These are phyloP conservation scores for Protonemura montana DNA, from an alignment of 2,888 invertebrate genomes.

Conservation along the genomic window DNA sequence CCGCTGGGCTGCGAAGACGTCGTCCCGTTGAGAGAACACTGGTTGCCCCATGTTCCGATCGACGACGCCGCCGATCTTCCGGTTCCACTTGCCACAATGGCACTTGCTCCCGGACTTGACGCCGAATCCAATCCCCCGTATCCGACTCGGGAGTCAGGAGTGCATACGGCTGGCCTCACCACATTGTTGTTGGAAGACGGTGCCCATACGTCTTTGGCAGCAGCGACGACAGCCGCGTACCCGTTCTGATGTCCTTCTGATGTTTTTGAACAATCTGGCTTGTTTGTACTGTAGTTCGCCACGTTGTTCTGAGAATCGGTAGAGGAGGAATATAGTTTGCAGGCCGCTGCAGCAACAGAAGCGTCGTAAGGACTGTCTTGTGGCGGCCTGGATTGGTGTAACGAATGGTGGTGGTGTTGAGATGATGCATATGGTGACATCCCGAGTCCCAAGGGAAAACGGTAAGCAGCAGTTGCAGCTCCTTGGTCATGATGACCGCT, in stretches of 20 bases:
- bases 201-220: slow-evolving; percentile 68
- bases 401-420: slow-evolving; percentile 64
- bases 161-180: slow-evolving; percentile 87
- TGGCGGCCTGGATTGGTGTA: slow-evolving; percentile 79
- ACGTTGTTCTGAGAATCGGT: slow-evolving; percentile 65
- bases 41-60: slow-evolving; percentile 82
- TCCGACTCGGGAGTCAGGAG: slow-evolving; percentile 85
- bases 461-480: slow-evolving; percentile 74
- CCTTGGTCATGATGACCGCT: slow-evolving; percentile 76
- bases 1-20: slow-evolving; percentile 73
- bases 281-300: slow-evolving; percentile 55
- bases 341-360: slow-evolving; percentile 76
- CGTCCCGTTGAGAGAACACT: slow-evolving; percentile 84
- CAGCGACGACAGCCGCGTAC: slow-evolving; percentile 75
- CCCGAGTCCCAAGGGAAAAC: slow-evolving; percentile 85
- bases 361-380: slow-evolving; percentile 93
- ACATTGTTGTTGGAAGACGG: slow-evolving; percentile 68
- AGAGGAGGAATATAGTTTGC: slow-evolving; percentile 80
- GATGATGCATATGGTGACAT: slow-evolving; percentile 83
- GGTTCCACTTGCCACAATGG: slow-evolving; percentile 57
- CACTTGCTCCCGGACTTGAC: slow-evolving; percentile 71
- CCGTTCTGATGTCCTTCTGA: slow-evolving; percentile 62
- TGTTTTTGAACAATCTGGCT: slow-evolving; percentile 54
- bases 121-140: slow-evolving; percentile 75
- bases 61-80: slow-evolving; percentile 59